These are phyloP conservation scores for Oreortyx pictus DNA, from an alignment of 2,797 vertebrate species.

Conservation along the genomic window DNA sequence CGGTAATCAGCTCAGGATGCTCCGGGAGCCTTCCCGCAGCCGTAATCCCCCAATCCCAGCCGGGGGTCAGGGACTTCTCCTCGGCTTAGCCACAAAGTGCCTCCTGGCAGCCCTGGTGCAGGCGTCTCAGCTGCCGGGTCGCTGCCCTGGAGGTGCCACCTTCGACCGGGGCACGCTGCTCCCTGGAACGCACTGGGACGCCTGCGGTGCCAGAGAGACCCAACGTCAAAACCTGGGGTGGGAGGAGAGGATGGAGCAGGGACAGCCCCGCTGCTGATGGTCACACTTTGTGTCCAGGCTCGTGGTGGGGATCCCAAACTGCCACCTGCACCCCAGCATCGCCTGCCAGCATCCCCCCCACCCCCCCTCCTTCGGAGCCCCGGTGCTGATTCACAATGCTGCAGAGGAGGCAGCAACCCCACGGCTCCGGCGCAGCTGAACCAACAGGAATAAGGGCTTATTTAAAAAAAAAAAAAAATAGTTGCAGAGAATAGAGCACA, in stretches of 20 bases:
- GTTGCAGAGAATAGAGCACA: not conserved
- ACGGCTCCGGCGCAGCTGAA: conserved; percentile 23
- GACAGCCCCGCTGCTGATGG: rapidly evolving
- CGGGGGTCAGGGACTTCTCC: conserved; percentile 58
- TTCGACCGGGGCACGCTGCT: not conserved
- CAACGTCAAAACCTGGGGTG: rapidly evolving
- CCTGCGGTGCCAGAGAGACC: not conserved
- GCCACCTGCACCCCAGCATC: not conserved
- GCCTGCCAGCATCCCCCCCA: no score
- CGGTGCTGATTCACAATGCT: not conserved
- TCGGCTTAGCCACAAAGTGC: not conserved
- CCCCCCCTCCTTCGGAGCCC: no score
- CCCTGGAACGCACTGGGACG: not conserved
- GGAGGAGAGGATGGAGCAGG: not conserved
- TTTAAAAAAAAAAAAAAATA: not conserved
- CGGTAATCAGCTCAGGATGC: conserved; percentile 30
- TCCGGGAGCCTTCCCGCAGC: conserved; percentile 55
- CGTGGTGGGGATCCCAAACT: not conserved
- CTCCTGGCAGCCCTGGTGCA: not conserved
- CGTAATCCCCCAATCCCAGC: conserved; percentile 47
- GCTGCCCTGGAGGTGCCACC: not conserved
- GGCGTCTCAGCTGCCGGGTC: not conserved
- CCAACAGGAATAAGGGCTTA: conserved; percentile 45
- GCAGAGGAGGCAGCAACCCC: not conserved
- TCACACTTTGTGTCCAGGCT: not conserved